phyloP scores from a whole-genome alignment of 2,888 invertebrate species.

The Tetanocera ferruginea region DNA sequence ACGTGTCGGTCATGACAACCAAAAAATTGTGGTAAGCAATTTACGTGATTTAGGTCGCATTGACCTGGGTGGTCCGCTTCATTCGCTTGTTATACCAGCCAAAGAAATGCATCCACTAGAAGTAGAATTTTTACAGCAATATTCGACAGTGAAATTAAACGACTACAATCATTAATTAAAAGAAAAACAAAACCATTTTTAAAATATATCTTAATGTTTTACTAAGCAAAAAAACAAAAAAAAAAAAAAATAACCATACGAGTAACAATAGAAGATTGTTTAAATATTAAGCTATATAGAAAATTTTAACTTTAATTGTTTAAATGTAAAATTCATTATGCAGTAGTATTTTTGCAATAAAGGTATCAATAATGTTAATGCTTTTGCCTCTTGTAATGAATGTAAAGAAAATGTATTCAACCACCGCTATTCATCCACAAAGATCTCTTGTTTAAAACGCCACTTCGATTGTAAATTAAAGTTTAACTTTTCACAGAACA shows the following conservation, averaged over 20 bases:
- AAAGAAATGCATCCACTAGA: conserved; percentile 91
- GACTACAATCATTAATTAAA: conserved; percentile 64
- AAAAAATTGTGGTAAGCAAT: conserved; percentile 81
- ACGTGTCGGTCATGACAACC: conserved; percentile 88
- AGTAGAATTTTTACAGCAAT: conserved; percentile 85
- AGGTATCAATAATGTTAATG: conserved; percentile 8
- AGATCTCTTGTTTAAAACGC: not conserved
- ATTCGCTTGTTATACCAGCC: conserved; percentile 92
- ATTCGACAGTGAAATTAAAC: conserved; percentile 67
- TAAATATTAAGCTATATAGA: conserved; percentile 31
- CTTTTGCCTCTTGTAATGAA: not conserved
- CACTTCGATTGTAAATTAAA: not conserved
- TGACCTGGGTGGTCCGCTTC: conserved; percentile 91
- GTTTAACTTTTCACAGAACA: not conserved
- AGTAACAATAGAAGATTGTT: conserved; percentile 26
- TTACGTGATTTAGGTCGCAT: conserved; percentile 79
- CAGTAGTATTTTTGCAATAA: conserved; percentile 23
- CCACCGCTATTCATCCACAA: not conserved
- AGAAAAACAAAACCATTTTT: not conserved
- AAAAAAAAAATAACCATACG: conserved; percentile 7
- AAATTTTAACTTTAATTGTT: conserved; percentile 25
- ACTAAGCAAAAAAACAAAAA: not conserved
- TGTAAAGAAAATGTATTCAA: too few species aligned
- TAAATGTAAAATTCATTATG: conserved; percentile 15
- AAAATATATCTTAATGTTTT: conserved; percentile 7